These are phyloP conservation scores for Channa argus DNA, from an alignment of 2,113 vertebrate species.

Conservation along the genomic window DNA sequence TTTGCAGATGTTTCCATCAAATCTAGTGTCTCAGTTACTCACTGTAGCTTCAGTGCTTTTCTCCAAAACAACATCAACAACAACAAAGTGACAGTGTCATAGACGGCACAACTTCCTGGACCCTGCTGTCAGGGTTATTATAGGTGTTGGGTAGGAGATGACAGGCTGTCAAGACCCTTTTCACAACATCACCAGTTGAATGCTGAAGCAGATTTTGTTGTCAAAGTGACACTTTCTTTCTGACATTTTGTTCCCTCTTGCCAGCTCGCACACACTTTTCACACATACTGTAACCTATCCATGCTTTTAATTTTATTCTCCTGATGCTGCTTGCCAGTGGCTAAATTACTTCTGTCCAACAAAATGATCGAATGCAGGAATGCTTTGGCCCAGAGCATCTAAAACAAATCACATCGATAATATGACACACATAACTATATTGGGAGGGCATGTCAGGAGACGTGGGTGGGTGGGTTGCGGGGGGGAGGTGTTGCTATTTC, in stretches of 20 bases:
- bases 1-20: slow-evolving; percentile 37
- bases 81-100: slow-evolving; percentile 18
- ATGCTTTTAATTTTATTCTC: slow-evolving; percentile 29
- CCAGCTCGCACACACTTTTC: slow-evolving; percentile 11
- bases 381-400: slow-evolving; percentile 11
- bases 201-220: slow-evolving; percentile 22
- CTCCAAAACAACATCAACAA: slow-evolving; percentile 16
- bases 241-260: neutral
- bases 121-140: slow-evolving; percentile 54
- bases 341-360: slow-evolving; percentile 40
- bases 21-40: slow-evolving; percentile 10
- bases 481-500: no score
- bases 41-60: neutral
- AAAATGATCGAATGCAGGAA: slow-evolving; percentile 35
- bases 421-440: neutral
- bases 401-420: neutral
- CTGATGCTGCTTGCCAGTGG: slow-evolving; percentile 34
- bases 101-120: slow-evolving; percentile 19
- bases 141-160: slow-evolving; percentile 46
- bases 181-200: slow-evolving; percentile 44
- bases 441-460: neutral
- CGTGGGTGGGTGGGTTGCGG: neutral
- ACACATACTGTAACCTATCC: neutral
- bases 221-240: slow-evolving; percentile 34
- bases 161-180: slow-evolving; percentile 46